A percentile compares a stretch with the other conserved stretches of the same genome.
Evolutionary conservation across 2,797 vertebrate genomes (phyloP).

Genomic region (Falco naumanni): DNA sequence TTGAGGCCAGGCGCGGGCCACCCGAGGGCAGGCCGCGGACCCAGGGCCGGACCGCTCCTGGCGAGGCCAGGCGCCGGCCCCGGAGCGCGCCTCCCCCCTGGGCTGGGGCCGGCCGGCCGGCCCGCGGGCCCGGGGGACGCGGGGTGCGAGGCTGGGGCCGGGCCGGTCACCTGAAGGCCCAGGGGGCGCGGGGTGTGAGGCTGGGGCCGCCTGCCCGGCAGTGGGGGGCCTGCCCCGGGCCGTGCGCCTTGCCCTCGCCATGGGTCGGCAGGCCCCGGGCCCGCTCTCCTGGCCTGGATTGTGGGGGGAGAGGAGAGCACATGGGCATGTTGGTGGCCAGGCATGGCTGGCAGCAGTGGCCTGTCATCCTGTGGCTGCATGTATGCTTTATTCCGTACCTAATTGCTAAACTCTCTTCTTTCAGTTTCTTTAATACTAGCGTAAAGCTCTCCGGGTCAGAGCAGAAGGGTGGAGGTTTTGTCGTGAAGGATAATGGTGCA

Average conservation of each 20-base stretch:
- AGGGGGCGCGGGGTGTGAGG: background rate
- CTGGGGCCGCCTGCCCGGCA: rapidly evolving
- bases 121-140: too few species aligned
- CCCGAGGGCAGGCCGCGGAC: too few species aligned
- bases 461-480: background rate
- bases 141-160: background rate
- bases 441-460: background rate
- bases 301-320: background rate
- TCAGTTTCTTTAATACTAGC: background rate
- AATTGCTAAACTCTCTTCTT: background rate
- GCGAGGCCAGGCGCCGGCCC: background rate
- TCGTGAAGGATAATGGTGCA: background rate
- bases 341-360: background rate
- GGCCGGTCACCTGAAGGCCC: background rate
- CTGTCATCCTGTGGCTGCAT: background rate
- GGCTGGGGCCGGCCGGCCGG: too few species aligned
- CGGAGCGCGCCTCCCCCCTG: too few species aligned
- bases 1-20: background rate
- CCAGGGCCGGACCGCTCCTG: too few species aligned
- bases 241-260: rapidly evolving
- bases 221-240: background rate
- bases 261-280: background rate
- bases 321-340: background rate
- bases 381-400: background rate
- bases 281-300: background rate